Conservation (phyloP, 2,113 vertebrate genomes). For the Micromys minutus region DNA sequence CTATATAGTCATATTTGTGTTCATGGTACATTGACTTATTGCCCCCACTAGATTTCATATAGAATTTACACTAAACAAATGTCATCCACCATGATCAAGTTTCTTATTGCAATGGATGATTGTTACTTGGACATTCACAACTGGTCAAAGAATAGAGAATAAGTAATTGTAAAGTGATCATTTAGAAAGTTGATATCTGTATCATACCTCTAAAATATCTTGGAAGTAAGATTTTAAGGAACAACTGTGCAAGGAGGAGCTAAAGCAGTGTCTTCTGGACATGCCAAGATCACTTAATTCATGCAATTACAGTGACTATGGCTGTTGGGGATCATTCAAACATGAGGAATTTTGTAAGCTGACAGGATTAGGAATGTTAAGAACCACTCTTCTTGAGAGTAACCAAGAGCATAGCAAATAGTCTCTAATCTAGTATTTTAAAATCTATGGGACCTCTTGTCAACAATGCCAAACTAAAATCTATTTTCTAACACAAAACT, state of each 20-base stretch:
- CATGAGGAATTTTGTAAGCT: not conserved
- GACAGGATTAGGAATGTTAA: not conserved
- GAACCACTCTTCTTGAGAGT: not conserved
- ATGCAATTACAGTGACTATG: no score
- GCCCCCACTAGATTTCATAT: not conserved
- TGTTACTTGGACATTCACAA: no score
- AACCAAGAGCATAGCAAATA: not conserved
- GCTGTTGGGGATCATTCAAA: not conserved
- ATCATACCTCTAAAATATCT: no score
- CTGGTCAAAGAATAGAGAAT: no score
- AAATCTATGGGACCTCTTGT: not conserved
- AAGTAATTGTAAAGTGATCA: no score
- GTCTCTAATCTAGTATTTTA: not conserved
- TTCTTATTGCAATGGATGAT: no score
- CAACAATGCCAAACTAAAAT: not conserved
- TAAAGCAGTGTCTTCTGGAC: no score
- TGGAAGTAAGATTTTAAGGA: no score
- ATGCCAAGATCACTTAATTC: no score
- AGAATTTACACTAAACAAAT: not conserved
- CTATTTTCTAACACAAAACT: not conserved
- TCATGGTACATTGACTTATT: not conserved
- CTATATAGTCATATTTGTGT: not conserved
- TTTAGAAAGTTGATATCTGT: no score
- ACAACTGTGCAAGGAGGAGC: no score
- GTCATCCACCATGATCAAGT: not conserved